Base-by-base conservation (phyloP, 2,113 vertebrate genomes). In the Carettochelys insculpta region DNA sequence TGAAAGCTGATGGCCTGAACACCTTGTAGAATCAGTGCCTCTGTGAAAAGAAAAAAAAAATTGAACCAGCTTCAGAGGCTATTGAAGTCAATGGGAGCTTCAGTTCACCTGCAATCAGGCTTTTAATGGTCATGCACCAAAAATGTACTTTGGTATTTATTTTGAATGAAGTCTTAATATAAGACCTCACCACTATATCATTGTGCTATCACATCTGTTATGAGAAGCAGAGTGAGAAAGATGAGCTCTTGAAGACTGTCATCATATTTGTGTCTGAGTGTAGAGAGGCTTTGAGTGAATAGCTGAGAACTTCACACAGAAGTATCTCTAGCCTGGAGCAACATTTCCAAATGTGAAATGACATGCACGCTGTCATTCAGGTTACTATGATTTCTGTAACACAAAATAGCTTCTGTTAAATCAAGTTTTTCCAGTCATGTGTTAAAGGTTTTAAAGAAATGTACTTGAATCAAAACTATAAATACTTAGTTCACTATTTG, bases 1-100 rank as follows among this genome's bases (percentile, higher is more conserved):
- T 90, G 90, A 81, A 95, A 90, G 38, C 27, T 88, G 89, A 90
- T 83, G 47, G 17, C 27, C 89, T 90, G 80, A 90, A 68, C 86
- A 89, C 80, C 80, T 80, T 45, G 43, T 47, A 92, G 87, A 95
- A 92, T 7, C 45, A 38, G 17, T 7, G 38, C n/a, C 61, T 19
- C 34, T 20, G 47, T 75, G 48, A 50, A 50, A 50, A 90, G 47
- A 38, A 80, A 92, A 50, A 71, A 80, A 16, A 14, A 65, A 92
- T 90, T 84, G 45, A 48, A 27, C 50, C 79, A 83, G 52, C 47
- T 56, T 79, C 52, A 93, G 94, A 95, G 88, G 50, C 86, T 91
- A 83, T 76, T 38, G 16, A 68, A 48, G 86, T 88, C 56, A 95
- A 81, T 2, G 34, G 41, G 19, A 94, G 52, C 52, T 38, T 79